Conservation (phyloP, 2,113 vertebrate species). For the Entomyzon cyanotis region DNA sequence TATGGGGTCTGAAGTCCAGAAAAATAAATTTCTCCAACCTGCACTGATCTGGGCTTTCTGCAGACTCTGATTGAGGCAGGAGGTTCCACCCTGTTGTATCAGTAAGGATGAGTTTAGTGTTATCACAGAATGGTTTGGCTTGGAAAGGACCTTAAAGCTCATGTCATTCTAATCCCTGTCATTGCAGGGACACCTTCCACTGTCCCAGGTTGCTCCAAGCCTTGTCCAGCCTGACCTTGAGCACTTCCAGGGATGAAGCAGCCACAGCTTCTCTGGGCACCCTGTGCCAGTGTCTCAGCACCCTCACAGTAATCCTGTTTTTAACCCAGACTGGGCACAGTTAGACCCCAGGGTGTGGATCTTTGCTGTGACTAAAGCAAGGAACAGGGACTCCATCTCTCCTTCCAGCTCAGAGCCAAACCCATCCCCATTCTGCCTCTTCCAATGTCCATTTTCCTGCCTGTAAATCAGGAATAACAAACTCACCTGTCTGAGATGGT, state of each 20-base stretch:
- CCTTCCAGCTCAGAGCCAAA: background rate
- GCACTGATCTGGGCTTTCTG: accelerated
- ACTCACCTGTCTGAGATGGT: background rate
- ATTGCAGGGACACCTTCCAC: background rate
- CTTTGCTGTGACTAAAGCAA: background rate
- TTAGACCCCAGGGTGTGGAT: background rate
- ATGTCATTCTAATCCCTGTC: background rate
- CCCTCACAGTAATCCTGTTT: background rate
- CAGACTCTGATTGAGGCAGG: background rate
- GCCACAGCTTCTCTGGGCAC: background rate
- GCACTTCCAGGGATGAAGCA: background rate
- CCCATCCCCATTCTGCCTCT: background rate
- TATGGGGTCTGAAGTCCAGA: accelerated
- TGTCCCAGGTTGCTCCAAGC: accelerated
- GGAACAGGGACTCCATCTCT: background rate
- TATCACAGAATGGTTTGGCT: background rate
- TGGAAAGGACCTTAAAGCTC: background rate
- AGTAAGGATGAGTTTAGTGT: background rate
- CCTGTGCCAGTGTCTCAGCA: background rate
- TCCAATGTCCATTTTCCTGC: background rate
- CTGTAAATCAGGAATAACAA: background rate
- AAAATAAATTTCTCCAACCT: background rate
- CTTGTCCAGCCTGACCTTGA: accelerated
- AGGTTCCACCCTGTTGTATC: background rate
- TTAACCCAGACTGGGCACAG: background rate